A percentile compares a stretch with the other conserved stretches of the same genome.
These are phyloP conservation scores for Onychomys leucogaster DNA, from an alignment of 2,797 vertebrate genomes.

Conservation along the genomic window DNA sequence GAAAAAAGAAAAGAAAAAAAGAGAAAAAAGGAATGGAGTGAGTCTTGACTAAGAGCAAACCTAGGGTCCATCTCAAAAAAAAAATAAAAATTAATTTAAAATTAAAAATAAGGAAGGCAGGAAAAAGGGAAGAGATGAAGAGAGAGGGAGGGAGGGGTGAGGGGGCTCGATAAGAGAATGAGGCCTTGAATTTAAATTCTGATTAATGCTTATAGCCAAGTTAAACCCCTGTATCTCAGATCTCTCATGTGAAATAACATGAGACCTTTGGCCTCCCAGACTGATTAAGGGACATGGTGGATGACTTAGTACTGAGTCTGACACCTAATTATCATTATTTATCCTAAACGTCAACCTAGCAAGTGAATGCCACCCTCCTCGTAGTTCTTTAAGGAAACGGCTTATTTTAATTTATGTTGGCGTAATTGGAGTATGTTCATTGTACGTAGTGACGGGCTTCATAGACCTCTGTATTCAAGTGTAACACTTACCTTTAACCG, in stretches of 20 bases:
- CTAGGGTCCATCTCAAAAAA: not conserved
- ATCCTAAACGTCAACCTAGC: not conserved
- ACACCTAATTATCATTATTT: not conserved
- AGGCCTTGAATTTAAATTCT: not conserved
- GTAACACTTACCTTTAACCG: not conserved
- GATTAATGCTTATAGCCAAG: not conserved
- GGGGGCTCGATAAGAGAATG: not conserved
- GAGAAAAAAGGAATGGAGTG: not conserved
- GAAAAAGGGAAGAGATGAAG: not conserved
- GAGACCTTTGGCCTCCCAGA: not conserved
- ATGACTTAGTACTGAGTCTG: not conserved
- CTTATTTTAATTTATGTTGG: not conserved
- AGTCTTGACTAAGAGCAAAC: not conserved
- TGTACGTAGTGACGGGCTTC: too few relatives aligned
- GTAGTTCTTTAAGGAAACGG: not conserved
- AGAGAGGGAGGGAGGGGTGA: not conserved
- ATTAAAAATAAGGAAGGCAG: not conserved
- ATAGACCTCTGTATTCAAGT: not conserved
- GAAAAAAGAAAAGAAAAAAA: too few relatives aligned
- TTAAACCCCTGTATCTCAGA: not conserved
- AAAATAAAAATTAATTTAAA: not conserved
- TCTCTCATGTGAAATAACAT: not conserved
- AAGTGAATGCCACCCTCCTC: not conserved
- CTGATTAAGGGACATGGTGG: not conserved
- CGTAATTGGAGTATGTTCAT: not conserved